Percentiles rank a stretch among this genome's conserved stretches.
These are phyloP conservation scores for Chaetoderma sp. DNA, from an alignment of 2,888 invertebrate genomes.

Conservation along the genomic window DNA sequence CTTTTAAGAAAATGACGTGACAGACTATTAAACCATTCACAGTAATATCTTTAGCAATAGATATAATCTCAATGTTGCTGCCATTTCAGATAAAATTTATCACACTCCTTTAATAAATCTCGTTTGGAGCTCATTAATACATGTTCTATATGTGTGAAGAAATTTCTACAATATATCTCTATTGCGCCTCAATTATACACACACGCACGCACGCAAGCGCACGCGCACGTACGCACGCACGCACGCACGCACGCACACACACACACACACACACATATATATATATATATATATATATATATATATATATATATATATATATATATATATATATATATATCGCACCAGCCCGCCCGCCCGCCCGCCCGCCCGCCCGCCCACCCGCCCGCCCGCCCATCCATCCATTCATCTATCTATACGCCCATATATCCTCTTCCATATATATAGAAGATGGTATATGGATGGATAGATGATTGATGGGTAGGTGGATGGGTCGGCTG, in stretches of 20 bases:
- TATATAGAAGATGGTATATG: not conserved
- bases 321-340: conserved; percentile 1
- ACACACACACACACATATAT: not conserved
- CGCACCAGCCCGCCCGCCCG: not conserved
- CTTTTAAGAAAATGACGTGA: too few relatives aligned
- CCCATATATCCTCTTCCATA: not conserved
- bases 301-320: conserved; percentile 8
- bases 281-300: conserved; percentile 8
- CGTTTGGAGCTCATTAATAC: too few relatives aligned
- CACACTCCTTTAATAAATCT: too few relatives aligned
- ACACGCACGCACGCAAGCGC: not conserved
- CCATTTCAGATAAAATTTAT: too few relatives aligned
- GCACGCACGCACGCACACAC: not conserved
- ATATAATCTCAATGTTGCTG: too few relatives aligned
- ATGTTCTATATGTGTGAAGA: not conserved
- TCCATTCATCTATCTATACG: too few relatives aligned
- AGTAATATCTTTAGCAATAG: not conserved
- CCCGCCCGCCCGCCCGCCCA: too few relatives aligned
- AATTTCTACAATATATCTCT: not conserved
- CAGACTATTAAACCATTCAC: not conserved
- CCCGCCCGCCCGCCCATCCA: too few relatives aligned
- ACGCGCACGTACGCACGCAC: not conserved
- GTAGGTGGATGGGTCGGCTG: not conserved
- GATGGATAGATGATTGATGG: not conserved
- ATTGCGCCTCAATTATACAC: not conserved